Evolutionary conservation across 2,888 invertebrate species (phyloP).

Genomic region (Ferrisia virgata): DNA sequence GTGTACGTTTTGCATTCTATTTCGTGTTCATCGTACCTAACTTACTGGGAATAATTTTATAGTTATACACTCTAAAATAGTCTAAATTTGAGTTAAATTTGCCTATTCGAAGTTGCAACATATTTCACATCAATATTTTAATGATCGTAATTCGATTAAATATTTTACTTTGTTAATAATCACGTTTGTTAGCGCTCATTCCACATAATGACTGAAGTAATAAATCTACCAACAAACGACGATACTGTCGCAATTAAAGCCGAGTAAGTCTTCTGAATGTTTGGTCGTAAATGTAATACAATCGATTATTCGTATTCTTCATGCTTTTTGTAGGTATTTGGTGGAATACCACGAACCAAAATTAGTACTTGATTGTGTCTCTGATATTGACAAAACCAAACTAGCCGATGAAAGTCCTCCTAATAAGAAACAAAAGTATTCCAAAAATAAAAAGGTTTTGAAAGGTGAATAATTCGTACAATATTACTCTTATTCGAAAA

Average conservation of each 20-base stretch:
- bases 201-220: not conserved
- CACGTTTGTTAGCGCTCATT: not conserved
- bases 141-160: not conserved
- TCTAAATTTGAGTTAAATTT: too few species aligned
- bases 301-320: not conserved
- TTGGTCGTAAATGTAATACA: not conserved
- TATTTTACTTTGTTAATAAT: not conserved
- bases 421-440: slow-evolving; percentile 45
- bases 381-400: slow-evolving; percentile 54
- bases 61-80: too few species aligned
- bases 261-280: not conserved
- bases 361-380: slow-evolving; percentile 54
- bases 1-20: too few species aligned
- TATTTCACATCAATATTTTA: too few species aligned
- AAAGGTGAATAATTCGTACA: slow-evolving; percentile 39
- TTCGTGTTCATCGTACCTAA: too few species aligned
- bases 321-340: slow-evolving; percentile 51
- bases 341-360: slow-evolving; percentile 55
- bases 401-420: slow-evolving; percentile 49
- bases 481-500: not conserved
- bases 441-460: slow-evolving; percentile 46
- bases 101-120: too few species aligned
- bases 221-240: not conserved
- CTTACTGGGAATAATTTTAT: too few species aligned
- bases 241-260: slow-evolving; percentile 25